Percentiles rank a stretch among this genome's conserved stretches.
phyloP scores from a whole-genome alignment of 2,888 invertebrate genomes.

The Dasysyrphus albostriatus region DNA sequence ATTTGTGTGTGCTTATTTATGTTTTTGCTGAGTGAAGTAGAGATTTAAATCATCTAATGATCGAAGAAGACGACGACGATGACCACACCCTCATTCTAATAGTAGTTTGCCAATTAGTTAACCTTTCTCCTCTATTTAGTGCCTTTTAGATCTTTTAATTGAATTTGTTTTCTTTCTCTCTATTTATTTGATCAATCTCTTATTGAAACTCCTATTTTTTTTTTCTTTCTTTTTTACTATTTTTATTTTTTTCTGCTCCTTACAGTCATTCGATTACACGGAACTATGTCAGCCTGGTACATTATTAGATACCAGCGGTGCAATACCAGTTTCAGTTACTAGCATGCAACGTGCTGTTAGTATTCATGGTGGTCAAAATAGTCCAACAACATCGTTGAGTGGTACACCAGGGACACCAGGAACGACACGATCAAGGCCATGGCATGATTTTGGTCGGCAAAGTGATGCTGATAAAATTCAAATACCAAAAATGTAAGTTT shows the following conservation, averaged over 20 bases:
- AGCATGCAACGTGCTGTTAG: conserved; percentile 85
- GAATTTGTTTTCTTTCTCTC: conserved; percentile 26
- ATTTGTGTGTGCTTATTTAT: conserved; percentile 70
- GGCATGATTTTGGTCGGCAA: conserved; percentile 97
- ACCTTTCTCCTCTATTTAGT: conserved; percentile 48
- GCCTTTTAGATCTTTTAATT: conserved; percentile 54
- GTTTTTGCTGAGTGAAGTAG: conserved; percentile 38
- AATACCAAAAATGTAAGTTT: conserved; percentile 98
- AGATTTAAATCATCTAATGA: conserved; percentile 25
- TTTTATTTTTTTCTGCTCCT: conserved; percentile 9
- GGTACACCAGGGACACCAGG: conserved; percentile 86
- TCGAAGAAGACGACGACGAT: conserved; percentile 2
- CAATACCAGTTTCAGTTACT: conserved; percentile 85
- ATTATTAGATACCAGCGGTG: conserved; percentile 85
- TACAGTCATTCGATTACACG: conserved; percentile 96
- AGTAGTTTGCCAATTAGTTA: conserved; percentile 56
- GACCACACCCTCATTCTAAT: conserved; percentile 34
- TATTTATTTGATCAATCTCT: conserved; percentile 31
- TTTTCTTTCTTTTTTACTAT: neutral
- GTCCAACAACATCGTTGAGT: conserved; percentile 85
- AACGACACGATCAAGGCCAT: conserved; percentile 91
- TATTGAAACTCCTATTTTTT: conserved; percentile 31
- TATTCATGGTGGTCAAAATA: conserved; percentile 84
- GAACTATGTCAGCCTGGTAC: conserved; percentile 91
- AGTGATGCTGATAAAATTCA: conserved; percentile 98